Percentiles rank a stretch among this genome's conserved stretches.
Conservation (phyloP, 2,113 vertebrate genomes). For the Grammomys dolichurus region DNA sequence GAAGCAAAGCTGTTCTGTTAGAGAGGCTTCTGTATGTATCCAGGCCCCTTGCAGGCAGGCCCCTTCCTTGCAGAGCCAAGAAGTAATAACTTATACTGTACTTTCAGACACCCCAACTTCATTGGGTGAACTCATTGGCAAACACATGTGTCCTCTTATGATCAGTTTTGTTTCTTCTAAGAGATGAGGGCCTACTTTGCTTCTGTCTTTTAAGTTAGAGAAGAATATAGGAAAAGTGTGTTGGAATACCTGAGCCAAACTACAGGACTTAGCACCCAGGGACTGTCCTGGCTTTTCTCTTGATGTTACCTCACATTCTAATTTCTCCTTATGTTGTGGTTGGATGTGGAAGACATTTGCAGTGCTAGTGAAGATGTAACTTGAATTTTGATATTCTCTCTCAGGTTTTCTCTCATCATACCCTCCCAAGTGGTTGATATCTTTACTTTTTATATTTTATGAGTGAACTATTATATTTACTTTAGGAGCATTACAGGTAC, state of each 20-base stretch:
- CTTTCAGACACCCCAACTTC: background rate
- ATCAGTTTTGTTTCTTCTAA: slow-evolving; percentile 13
- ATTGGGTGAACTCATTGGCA: background rate
- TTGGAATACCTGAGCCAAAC: background rate
- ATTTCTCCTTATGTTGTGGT: background rate
- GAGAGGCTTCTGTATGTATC: background rate
- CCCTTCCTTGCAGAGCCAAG: background rate
- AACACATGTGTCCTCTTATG: background rate
- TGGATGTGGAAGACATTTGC: background rate
- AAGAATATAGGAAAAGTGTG: background rate
- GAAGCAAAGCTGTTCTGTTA: background rate
- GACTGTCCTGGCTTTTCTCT: background rate
- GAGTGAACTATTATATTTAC: background rate
- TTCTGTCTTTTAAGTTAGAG: background rate
- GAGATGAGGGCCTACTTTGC: background rate
- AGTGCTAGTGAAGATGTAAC: background rate
- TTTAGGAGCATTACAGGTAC: background rate
- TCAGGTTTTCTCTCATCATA: background rate
- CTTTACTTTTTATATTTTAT: background rate
- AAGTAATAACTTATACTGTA: rapidly evolving
- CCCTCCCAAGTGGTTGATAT: background rate
- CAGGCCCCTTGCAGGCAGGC: rapidly evolving
- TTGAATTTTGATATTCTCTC: background rate
- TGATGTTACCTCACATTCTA: background rate
- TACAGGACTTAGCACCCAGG: background rate